These are phyloP conservation scores for Phyllotreta striolata DNA, from an alignment of 2,888 invertebrate species.

Conservation along the genomic window DNA sequence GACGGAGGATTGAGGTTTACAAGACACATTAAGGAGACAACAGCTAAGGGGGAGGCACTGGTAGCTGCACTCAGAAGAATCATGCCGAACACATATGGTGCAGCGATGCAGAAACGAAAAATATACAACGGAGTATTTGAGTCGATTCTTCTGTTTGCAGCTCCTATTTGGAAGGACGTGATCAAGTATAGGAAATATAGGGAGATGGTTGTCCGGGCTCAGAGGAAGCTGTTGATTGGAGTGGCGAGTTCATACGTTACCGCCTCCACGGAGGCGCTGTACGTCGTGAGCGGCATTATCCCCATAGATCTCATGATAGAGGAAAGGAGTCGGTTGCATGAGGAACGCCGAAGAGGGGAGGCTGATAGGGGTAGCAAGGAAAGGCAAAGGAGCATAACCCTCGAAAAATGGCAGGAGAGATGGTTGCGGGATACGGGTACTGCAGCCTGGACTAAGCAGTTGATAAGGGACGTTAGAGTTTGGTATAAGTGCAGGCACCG, in stretches of 20 bases:
- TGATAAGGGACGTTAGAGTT: constrained; percentile 21
- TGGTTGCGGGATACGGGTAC: not conserved
- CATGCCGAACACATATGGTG: not conserved
- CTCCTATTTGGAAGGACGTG: not conserved
- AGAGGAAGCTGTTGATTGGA: constrained; percentile 27
- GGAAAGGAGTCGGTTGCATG: not conserved
- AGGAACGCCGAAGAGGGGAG: not conserved
- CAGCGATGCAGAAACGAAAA: no score
- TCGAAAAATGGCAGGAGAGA: constrained; percentile 12
- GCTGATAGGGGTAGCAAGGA: not conserved
- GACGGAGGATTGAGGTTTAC: not conserved
- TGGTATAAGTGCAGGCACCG: constrained; percentile 20
- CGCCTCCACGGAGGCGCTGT: constrained; percentile 28
- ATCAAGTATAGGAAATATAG: constrained; percentile 22
- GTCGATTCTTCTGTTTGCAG: not conserved
- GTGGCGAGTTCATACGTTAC: constrained; percentile 32
- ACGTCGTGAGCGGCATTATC: constrained; percentile 21
- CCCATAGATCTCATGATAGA: constrained; percentile 24
- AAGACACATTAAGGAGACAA: not conserved
- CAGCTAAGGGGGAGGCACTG: not conserved
- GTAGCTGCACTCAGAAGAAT: not conserved
- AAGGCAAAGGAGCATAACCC: not conserved
- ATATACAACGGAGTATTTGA: not conserved
- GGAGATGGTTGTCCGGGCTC: constrained; percentile 12
- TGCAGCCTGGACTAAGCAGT: constrained; percentile 15